A percentile compares a stretch with the other conserved stretches of the same genome.
Evolutionary conservation across 1,140 invertebrate species (phyloP).

Genomic region (Brachionus plicatilis): DNA sequence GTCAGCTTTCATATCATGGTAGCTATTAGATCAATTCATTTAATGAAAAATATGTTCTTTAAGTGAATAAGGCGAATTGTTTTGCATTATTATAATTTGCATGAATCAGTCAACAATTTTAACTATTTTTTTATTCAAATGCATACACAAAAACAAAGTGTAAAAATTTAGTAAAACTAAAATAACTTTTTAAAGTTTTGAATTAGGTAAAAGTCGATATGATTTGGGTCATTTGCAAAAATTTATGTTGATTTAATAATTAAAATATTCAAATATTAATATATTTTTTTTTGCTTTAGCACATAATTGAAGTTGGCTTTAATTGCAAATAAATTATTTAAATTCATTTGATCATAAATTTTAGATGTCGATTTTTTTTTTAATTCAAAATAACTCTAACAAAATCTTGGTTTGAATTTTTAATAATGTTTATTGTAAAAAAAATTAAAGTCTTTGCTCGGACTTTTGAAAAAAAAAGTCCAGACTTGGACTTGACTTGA

Average conservation of each 20-base stretch:
- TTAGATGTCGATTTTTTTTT: neutral
- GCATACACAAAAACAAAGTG: neutral
- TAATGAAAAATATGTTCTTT: neutral
- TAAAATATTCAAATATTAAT: neutral
- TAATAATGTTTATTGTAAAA: no score
- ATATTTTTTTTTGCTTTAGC: neutral
- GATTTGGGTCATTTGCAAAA: neutral
- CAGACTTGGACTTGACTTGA: no score
- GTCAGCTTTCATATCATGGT: neutral
- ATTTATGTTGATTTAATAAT: neutral
- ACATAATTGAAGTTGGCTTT: neutral
- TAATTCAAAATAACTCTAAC: neutral
- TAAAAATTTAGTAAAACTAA: neutral
- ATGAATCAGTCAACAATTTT: neutral
- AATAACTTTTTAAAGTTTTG: neutral
- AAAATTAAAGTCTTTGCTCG: no score
- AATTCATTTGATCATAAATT: neutral
- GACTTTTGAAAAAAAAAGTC: no score
- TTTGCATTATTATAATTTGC: constrained; percentile 14
- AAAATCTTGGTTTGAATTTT: neutral
- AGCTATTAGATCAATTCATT: neutral
- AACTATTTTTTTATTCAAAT: neutral
- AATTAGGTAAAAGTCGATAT: neutral
- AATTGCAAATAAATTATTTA: constrained; percentile 12
- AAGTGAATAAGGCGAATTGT: neutral